Evolutionary conservation across 2,113 vertebrate genomes (phyloP).

Genomic region (Pheucticus melanocephalus): DNA sequence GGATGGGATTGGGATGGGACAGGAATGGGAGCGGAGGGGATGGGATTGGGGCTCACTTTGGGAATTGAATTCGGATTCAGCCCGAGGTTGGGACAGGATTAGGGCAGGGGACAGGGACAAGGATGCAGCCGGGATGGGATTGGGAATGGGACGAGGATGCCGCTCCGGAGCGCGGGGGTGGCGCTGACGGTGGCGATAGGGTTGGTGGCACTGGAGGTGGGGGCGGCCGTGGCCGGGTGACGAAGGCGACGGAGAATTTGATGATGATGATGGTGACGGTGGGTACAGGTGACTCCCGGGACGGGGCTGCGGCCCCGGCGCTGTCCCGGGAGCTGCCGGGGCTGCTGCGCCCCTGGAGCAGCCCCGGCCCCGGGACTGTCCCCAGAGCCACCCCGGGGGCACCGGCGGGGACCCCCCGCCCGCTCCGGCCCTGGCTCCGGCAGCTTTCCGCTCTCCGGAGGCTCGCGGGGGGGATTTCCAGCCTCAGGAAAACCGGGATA

Average conservation of each 20-base stretch:
- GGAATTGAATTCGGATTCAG: background rate
- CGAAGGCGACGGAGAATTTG: background rate
- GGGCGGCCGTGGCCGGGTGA: background rate
- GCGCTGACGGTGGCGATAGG: rapidly evolving
- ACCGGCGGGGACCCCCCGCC: background rate
- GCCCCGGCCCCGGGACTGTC: background rate
- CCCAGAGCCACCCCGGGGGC: background rate
- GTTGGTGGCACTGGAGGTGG: background rate
- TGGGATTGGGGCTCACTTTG: background rate
- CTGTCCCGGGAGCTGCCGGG: background rate
- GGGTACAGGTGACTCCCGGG: background rate
- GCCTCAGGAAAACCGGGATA: background rate
- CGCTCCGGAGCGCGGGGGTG: background rate
- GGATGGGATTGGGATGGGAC: background rate
- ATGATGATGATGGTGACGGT: background rate
- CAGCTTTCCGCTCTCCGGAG: background rate
- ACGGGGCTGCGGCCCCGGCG: background rate
- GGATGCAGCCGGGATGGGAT: background rate
- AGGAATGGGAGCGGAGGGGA: background rate
- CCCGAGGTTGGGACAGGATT: background rate
- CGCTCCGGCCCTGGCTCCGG: background rate
- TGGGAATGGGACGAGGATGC: background rate
- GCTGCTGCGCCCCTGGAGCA: background rate
- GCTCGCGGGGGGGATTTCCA: background rate
- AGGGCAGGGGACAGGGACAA: background rate